phyloP scores from a whole-genome alignment of 2,888 invertebrate species.

The Teinopalpus imperialis region DNA sequence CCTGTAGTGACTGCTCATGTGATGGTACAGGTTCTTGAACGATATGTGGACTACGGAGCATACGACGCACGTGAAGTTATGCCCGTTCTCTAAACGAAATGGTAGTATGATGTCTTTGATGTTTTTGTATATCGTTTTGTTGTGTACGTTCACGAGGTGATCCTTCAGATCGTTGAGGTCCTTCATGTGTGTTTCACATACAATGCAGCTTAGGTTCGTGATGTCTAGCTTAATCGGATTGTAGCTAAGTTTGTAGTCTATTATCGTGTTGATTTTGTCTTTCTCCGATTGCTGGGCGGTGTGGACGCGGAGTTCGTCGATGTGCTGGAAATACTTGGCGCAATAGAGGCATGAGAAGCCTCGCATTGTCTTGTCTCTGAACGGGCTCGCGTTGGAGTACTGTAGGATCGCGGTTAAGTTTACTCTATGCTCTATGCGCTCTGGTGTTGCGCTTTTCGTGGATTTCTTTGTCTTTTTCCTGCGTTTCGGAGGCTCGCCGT shows the following conservation, averaged over 20 bases:
- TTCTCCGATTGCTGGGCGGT: conserved; percentile 64
- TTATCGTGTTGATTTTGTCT: conserved; percentile 68
- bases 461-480: conserved; percentile 69
- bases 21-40: conserved; percentile 71
- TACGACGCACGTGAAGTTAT: conserved; percentile 63
- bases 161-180: conserved; percentile 67
- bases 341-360: conserved; percentile 77
- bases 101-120: conserved; percentile 75
- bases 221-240: conserved; percentile 75
- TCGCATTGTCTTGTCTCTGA: conserved; percentile 67
- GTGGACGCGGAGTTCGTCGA: conserved; percentile 61
- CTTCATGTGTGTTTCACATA: conserved; percentile 57
- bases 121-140: conserved; percentile 60
- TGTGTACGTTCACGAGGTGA: conserved; percentile 56
- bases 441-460: conserved; percentile 70
- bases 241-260: conserved; percentile 74
- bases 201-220: conserved; percentile 59
- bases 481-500: conserved; percentile 59
- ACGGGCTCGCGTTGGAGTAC: conserved; percentile 73
- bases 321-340: conserved; percentile 57
- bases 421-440: conserved; percentile 73
- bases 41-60: conserved; percentile 70
- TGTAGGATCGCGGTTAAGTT: conserved; percentile 73
- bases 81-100: conserved; percentile 63
- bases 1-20: conserved; percentile 75